These are phyloP conservation scores for Volucella inanis DNA, from an alignment of 2,888 invertebrate species.

Conservation along the genomic window DNA sequence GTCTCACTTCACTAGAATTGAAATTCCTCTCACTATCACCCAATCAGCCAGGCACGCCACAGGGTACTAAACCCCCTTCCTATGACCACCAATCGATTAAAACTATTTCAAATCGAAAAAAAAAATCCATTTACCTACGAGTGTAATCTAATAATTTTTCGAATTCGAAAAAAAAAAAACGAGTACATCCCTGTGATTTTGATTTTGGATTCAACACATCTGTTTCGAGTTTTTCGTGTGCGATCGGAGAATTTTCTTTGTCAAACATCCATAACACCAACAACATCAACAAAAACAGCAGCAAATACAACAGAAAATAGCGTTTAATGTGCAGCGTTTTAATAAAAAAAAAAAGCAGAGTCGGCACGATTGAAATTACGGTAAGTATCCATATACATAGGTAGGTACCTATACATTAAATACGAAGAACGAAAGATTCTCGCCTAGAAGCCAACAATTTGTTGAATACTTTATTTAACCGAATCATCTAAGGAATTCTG, in stretches of 20 bases:
- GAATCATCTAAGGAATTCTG: conserved; percentile 72
- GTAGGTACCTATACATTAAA: conserved; percentile 12
- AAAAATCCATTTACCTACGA: conserved; percentile 19
- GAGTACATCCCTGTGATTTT: no score
- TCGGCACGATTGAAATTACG: conserved; percentile 47
- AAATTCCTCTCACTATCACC: neutral
- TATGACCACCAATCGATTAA: neutral
- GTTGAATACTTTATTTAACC: conserved; percentile 73
- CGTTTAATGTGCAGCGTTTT: neutral
- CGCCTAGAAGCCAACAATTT: conserved; percentile 63
- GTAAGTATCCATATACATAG: conserved; percentile 50
- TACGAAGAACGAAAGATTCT: conserved; percentile 20
- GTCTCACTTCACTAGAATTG: conserved; percentile 32
- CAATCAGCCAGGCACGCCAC: neutral
- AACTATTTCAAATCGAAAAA: neutral
- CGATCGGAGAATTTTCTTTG: conserved; percentile 1
- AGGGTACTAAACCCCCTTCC: neutral
- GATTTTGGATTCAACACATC: conserved; percentile 53
- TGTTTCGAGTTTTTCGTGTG: conserved; percentile 34
- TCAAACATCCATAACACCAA: conserved; percentile 34
- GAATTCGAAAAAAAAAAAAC: conserved; percentile 27
- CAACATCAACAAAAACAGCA: conserved; percentile 26
- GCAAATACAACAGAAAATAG: conserved; percentile 17
- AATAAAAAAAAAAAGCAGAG: neutral
- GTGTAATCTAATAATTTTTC: conserved; percentile 40